Percentiles rank a stretch among this genome's conserved stretches.
phyloP scores from a whole-genome alignment of 2,113 vertebrate species.

The Baryphthengus martii region DNA sequence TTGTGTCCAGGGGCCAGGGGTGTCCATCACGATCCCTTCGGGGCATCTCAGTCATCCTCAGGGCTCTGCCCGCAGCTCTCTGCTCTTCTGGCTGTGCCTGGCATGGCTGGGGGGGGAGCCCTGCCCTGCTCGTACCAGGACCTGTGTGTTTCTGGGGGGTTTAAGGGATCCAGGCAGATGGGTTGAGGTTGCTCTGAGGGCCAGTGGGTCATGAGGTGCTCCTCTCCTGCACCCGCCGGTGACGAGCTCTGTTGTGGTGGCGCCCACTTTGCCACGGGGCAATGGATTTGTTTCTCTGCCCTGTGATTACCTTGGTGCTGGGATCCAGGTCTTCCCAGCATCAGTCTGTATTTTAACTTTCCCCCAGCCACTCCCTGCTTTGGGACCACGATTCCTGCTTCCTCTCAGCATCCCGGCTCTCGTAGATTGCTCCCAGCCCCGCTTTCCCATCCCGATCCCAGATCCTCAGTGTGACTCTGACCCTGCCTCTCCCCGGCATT shows the following conservation, averaged over 20 bases:
- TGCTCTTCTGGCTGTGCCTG: background rate
- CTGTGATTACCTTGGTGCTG: background rate
- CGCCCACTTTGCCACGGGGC: background rate
- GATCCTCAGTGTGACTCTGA: background rate
- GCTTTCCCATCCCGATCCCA: background rate
- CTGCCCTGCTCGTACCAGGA: background rate
- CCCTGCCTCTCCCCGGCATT: constrained; percentile 36
- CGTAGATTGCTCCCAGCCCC: background rate
- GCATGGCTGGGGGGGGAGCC: background rate
- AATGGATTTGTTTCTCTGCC: background rate
- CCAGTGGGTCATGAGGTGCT: background rate
- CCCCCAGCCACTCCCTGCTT: background rate
- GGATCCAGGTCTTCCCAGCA: background rate
- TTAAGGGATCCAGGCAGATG: background rate
- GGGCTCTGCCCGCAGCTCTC: background rate
- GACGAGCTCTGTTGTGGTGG: background rate
- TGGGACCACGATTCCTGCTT: background rate
- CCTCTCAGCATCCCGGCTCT: background rate
- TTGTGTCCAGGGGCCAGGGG: background rate
- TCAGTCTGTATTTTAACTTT: background rate
- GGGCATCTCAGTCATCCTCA: background rate
- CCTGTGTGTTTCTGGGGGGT: background rate
- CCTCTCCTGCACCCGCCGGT: background rate
- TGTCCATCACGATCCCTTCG: background rate
- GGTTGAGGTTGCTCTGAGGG: background rate